Conservation (phyloP, 2,797 vertebrate genomes). For the Phrynocephalus forsythii region DNA sequence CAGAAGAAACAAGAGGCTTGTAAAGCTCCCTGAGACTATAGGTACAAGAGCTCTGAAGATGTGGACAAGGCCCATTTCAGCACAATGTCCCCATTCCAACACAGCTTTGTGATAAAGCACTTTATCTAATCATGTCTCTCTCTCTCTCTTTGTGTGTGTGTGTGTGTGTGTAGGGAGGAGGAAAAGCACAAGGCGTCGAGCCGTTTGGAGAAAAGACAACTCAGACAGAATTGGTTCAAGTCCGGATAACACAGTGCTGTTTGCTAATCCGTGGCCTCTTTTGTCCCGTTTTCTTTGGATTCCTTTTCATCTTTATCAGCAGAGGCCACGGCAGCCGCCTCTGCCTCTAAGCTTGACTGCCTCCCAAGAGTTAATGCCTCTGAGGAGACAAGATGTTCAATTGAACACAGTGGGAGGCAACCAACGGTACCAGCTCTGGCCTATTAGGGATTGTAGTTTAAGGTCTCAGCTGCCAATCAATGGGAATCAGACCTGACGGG, state of each 20-base stretch:
- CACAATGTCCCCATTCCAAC: no score
- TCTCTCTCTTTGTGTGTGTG: background rate
- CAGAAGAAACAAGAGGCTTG: no score
- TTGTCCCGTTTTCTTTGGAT: no score
- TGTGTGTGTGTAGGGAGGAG: no score
- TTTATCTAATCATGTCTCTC: no score
- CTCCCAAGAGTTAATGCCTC: slow-evolving; percentile 17
- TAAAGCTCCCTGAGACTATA: no score
- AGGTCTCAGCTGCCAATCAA: slow-evolving; percentile 8
- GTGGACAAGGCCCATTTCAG: no score
- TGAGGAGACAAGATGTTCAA: slow-evolving; percentile 26
- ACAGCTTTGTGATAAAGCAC: no score
- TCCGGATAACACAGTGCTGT: background rate
- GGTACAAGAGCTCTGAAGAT: no score
- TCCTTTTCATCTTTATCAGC: slow-evolving; percentile 22
- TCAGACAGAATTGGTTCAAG: background rate
- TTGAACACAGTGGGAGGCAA: slow-evolving; percentile 9
- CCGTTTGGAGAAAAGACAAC: background rate
- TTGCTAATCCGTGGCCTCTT: background rate
- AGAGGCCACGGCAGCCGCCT: background rate
- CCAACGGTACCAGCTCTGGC: background rate
- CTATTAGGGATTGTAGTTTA: background rate
- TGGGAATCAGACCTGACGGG: background rate
- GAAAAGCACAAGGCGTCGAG: background rate
- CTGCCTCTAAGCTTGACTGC: slow-evolving; percentile 6